These are phyloP conservation scores for Mungos mungo DNA, from an alignment of 2,113 vertebrate species.

Conservation along the genomic window DNA sequence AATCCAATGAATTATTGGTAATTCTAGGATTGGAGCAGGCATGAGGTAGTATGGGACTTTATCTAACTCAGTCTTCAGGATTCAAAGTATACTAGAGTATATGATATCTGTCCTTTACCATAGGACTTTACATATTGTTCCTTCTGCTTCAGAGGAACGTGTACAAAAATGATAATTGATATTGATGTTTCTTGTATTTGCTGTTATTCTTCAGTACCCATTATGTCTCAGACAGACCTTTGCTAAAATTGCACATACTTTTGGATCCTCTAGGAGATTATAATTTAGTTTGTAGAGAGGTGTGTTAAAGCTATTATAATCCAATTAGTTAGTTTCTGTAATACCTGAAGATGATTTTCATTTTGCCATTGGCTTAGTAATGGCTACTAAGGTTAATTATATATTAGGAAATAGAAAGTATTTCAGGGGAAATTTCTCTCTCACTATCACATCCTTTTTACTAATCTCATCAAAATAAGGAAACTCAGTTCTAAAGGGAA, in stretches of 20 bases:
- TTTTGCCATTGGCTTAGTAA: background rate
- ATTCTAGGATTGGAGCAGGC: background rate
- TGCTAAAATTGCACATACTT: background rate
- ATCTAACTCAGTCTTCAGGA: background rate
- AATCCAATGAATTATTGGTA: background rate
- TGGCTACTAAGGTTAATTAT: background rate
- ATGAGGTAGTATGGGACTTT: background rate
- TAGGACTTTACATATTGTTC: background rate
- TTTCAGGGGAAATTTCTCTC: background rate
- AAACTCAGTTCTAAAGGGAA: background rate
- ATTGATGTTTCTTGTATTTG: background rate
- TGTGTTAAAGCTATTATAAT: background rate
- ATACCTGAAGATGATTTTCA: background rate
- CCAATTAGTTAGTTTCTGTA: background rate
- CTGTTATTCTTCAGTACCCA: background rate
- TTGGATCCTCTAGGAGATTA: background rate
- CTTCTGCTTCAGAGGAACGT: background rate
- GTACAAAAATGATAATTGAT: background rate
- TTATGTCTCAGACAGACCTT: background rate
- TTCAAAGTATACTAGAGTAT: background rate
- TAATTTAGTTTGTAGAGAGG: background rate
- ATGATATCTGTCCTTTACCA: background rate
- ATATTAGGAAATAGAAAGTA: background rate
- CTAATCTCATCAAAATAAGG: background rate
- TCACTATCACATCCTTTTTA: background rate